These are phyloP conservation scores for Actinernus sp. DNA, from an alignment of 92 coral and sea anemone genomes.

Conservation along the genomic window DNA sequence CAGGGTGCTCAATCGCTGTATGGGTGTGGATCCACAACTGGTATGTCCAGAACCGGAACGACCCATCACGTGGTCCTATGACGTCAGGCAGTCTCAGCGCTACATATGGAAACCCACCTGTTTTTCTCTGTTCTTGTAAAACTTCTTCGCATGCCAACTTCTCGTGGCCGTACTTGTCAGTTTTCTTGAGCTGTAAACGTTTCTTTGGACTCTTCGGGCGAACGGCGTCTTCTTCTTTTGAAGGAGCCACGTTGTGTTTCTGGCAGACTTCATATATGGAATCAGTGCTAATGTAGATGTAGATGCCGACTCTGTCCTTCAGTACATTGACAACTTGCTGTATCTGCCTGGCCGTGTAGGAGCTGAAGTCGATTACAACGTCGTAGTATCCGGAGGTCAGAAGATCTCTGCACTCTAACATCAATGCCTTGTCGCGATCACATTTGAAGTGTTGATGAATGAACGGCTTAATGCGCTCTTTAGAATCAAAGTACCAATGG, in stretches of 20 bases:
- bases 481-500: constrained; percentile 92
- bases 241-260: constrained; percentile 75
- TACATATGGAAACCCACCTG: constrained; percentile 91
- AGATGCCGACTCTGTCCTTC: constrained; percentile 80
- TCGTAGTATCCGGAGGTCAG: constrained; percentile 76
- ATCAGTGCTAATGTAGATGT: constrained; percentile 90
- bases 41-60: constrained; percentile 95
- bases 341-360: constrained; percentile 81
- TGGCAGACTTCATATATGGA: constrained; percentile 94
- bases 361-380: constrained; percentile 93
- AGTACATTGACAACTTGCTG: constrained; percentile 75
- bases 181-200: constrained; percentile 70
- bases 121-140: constrained; percentile 67
- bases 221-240: constrained; percentile 85
- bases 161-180: constrained; percentile 89
- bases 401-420: constrained; percentile 87
- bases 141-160: constrained; percentile 96
- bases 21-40: constrained; percentile 95
- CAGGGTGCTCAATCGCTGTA: constrained; percentile 77
- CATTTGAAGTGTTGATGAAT: constrained; percentile 73
- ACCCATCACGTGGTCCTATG: constrained; percentile 96
- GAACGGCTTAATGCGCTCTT: constrained; percentile 80
- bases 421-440: constrained; percentile 84
- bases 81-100: constrained; percentile 92
- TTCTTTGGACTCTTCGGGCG: constrained; percentile 81